Evolutionary conservation across 2,888 invertebrate species (phyloP).

Genomic region (Andrena bicolor): DNA sequence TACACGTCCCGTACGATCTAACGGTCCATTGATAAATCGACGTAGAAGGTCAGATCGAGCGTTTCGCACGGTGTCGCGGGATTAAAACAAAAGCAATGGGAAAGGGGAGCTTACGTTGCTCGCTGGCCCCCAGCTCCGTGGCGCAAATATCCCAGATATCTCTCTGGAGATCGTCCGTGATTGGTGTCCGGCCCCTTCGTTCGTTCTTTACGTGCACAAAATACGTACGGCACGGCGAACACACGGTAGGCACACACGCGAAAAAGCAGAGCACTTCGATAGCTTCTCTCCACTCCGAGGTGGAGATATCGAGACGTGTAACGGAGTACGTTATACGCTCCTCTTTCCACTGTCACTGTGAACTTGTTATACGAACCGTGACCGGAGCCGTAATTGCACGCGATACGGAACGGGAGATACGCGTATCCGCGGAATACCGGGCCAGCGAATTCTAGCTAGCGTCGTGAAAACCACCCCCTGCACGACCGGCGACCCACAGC

Average conservation of each 20-base stretch:
- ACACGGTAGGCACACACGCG: conserved; percentile 35
- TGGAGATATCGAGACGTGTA: conserved; percentile 38
- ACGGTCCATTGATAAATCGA: conserved; percentile 69
- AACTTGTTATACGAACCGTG: conserved; percentile 55
- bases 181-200: conserved; percentile 28
- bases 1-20: conserved; percentile 64
- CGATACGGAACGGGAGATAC: conserved; percentile 16
- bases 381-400: conserved; percentile 39
- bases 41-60: conserved; percentile 30
- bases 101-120: conserved; percentile 45
- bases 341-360: conserved; percentile 64
- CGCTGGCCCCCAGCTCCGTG: conserved; percentile 19
- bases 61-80: conserved; percentile 3
- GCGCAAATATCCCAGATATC: conserved; percentile 33
- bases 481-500: conserved; percentile 78
- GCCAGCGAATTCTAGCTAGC: conserved; percentile 41
- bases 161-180: conserved; percentile 29
- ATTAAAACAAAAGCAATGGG: conserved; percentile 14
- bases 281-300: conserved; percentile 19
- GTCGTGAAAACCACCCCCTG: conserved; percentile 78
- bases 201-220: conserved; percentile 31
- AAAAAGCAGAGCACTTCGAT: conserved; percentile 24
- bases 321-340: conserved; percentile 27
- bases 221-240: conserved; percentile 26
- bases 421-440: neutral